These are phyloP conservation scores for Altica lythri DNA, from an alignment of 2,888 invertebrate genomes.

Conservation along the genomic window DNA sequence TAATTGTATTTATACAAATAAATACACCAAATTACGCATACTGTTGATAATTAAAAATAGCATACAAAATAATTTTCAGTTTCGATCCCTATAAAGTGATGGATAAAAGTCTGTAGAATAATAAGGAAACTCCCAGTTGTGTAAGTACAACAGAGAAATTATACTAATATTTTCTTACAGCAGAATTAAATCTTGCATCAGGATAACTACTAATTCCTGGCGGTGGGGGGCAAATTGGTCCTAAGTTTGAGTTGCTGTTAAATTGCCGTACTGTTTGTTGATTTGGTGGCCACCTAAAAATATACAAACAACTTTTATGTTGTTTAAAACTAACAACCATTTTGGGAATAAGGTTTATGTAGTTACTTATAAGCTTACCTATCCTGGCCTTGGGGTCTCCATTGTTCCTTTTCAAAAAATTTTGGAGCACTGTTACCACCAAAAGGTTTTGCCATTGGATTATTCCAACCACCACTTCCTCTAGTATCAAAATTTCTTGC, in stretches of 20 bases:
- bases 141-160: not conserved
- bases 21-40: too few species aligned
- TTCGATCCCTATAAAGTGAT: too few species aligned
- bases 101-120: too few species aligned
- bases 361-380: not conserved
- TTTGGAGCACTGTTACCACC: conserved; percentile 33
- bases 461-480: conserved; percentile 36
- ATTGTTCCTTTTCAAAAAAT: conserved; percentile 40
- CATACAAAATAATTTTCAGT: too few species aligned
- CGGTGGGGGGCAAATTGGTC: conserved; percentile 53
- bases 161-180: conserved; percentile 29
- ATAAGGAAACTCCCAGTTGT: too few species aligned
- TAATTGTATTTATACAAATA: too few species aligned
- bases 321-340: too few species aligned
- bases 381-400: conserved; percentile 36
- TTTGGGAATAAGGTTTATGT: too few species aligned
- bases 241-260: conserved; percentile 44
- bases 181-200: conserved; percentile 47
- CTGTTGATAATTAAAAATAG: too few species aligned
- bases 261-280: conserved; percentile 39
- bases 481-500: conserved; percentile 43
- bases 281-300: conserved; percentile 38
- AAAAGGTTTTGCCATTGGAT: conserved; percentile 35
- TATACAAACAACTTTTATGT: not conserved
- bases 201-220: conserved; percentile 53